Evolutionary conservation across 2,113 vertebrate species (phyloP).

Genomic region (Etheostoma cragini): DNA sequence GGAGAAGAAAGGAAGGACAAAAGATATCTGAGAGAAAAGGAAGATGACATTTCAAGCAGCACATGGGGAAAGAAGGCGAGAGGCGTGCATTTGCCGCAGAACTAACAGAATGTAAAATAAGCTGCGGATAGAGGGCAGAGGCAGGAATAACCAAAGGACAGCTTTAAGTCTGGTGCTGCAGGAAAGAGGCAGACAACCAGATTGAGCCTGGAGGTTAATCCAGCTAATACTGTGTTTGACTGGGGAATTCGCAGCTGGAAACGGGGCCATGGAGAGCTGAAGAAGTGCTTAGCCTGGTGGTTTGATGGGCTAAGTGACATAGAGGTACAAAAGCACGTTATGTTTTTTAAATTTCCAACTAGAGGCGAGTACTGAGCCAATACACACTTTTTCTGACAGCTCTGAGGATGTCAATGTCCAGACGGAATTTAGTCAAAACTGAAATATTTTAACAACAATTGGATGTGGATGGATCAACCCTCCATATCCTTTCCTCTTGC

Average conservation of each 20-base stretch:
- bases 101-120: conserved; percentile 56
- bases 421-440: background rate
- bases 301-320: conserved; percentile 37
- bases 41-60: conserved; percentile 68
- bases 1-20: conserved; percentile 62
- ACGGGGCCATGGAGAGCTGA: conserved; percentile 29
- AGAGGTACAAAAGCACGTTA: conserved; percentile 11
- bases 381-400: background rate
- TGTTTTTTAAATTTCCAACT: conserved; percentile 29
- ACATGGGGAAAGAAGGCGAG: conserved; percentile 18
- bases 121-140: conserved; percentile 26
- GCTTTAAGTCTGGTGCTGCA: conserved; percentile 45
- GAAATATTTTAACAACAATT: background rate
- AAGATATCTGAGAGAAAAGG: conserved; percentile 52
- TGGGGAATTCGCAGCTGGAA: conserved; percentile 48
- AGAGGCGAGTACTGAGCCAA: conserved; percentile 21
- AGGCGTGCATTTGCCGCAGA: conserved; percentile 39
- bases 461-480: background rate
- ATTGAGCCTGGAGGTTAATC: conserved; percentile 65
- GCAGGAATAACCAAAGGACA: conserved; percentile 22
- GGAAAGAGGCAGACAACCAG: conserved; percentile 41
- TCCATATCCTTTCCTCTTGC: background rate
- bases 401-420: background rate
- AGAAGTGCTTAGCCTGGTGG: conserved; percentile 46
- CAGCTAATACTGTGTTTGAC: conserved; percentile 63